A percentile compares a stretch with the other conserved stretches of the same genome.
These are phyloP conservation scores for Hydropsyche tenuis DNA, from an alignment of 1,140 invertebrate genomes.

Conservation along the genomic window DNA sequence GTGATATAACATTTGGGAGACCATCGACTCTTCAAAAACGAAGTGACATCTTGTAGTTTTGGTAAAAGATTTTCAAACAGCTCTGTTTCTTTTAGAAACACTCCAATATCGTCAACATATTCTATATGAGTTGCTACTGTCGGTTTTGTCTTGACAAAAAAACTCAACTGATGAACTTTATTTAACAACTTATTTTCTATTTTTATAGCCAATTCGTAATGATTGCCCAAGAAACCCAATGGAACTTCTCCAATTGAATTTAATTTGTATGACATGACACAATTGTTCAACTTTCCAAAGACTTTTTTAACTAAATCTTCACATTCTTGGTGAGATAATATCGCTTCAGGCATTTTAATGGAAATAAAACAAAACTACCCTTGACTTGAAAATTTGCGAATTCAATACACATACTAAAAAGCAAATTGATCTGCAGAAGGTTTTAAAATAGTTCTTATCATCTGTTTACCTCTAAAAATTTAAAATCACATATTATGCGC, in stretches of 20 bases:
- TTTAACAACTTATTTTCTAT: constrained; percentile 33
- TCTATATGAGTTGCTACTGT: constrained; percentile 54
- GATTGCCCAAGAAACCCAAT: constrained; percentile 63
- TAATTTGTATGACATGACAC: constrained; percentile 30
- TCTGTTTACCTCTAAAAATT: too few species aligned
- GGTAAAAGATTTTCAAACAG: constrained; percentile 60
- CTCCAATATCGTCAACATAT: constrained; percentile 59
- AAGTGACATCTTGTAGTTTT: constrained; percentile 52
- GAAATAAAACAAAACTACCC: too few species aligned
- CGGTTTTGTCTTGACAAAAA: constrained; percentile 64
- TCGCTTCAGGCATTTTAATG: not conserved
- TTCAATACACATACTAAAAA: too few species aligned
- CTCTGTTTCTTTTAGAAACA: constrained; percentile 61
- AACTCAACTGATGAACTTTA: constrained; percentile 50
- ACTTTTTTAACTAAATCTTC: constrained; percentile 24
- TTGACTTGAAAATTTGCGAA: too few species aligned
- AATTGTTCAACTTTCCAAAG: not conserved
- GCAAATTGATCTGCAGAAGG: too few species aligned
- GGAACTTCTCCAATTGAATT: constrained; percentile 54
- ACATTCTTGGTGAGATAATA: constrained; percentile 34
- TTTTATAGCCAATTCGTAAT: constrained; percentile 53
- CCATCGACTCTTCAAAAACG: constrained; percentile 50
- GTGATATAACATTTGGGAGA: constrained; percentile 58
- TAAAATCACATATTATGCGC: too few species aligned
- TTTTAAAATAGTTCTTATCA: too few species aligned